Evolutionary conservation across 1,140 invertebrate species (phyloP).

Genomic region (Microplitis demolitor): DNA sequence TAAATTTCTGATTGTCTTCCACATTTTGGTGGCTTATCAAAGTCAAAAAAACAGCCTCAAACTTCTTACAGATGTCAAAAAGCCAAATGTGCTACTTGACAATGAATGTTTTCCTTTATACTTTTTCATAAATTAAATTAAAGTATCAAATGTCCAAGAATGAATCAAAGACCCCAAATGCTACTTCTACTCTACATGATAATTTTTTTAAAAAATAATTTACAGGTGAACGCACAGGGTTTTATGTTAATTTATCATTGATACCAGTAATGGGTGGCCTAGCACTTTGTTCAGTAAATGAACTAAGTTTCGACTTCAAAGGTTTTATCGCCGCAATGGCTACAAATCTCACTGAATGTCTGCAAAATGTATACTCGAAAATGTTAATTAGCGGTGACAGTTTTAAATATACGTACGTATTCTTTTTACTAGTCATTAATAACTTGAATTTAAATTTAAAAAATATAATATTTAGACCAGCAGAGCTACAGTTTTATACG

Average conservation of each 20-base stretch:
- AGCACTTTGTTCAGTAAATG: conserved; percentile 81
- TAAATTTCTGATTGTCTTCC: too few species aligned
- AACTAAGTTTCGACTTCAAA: conserved; percentile 78
- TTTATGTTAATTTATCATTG: conserved; percentile 79
- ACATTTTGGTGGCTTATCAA: too few species aligned
- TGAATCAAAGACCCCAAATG: too few species aligned
- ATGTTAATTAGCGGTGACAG: conserved; percentile 80
- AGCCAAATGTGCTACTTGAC: too few species aligned
- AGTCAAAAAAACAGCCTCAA: too few species aligned
- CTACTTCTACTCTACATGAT: neutral
- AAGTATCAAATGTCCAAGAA: too few species aligned
- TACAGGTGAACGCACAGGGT: conserved; percentile 74
- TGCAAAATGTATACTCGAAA: conserved; percentile 87
- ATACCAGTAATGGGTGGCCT: conserved; percentile 86
- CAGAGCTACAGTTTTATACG: conserved; percentile 85
- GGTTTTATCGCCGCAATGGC: conserved; percentile 81
- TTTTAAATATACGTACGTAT: conserved; percentile 79
- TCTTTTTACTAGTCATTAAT: conserved; percentile 16
- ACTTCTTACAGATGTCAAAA: too few species aligned
- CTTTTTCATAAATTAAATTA: too few species aligned
- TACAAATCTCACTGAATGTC: conserved; percentile 84
- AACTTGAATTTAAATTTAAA: neutral
- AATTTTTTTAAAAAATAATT: conserved; percentile 13
- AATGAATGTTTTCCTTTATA: too few species aligned
- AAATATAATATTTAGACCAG: conserved; percentile 66